Base-by-base conservation (phyloP, 64 coral and sea anemone species). In the Montipora sp. region DNA sequence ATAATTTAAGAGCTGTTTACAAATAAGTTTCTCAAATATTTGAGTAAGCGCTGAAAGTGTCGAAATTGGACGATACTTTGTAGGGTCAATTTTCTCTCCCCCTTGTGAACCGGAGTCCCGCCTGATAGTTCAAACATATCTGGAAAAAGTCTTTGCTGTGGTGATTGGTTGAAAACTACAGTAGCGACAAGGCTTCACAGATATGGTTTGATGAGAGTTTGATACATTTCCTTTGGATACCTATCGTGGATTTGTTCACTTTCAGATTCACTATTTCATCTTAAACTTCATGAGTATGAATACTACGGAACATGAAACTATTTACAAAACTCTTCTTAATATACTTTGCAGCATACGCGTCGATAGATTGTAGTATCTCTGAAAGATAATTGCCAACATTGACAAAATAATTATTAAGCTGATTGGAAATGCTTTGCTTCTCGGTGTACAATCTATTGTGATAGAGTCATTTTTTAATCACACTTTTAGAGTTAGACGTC, bases 281-380 rank as follows among this genome's bases (percentile, higher is more conserved):
- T 10, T 19, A 11, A 9, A 91, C 78, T 91, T 91, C 89, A 23
- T 51, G 5, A 8, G 9, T 9, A 63, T 0, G 46, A 24, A 85
- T 92, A 20, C 44, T 77, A 16, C 91, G 83, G 80, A 87, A 88
- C 75, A 80, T 93, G n/a, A 93, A 93, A 19, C 83, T 80, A 67
- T 79, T 77, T 5, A 59, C 16, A 1, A 66, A 87, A 18, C 2
- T 60, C 9, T 80, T 0, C 21, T 80, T 93, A 5, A 94, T 90
- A 50, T 71, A 90, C 0, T 45, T 71, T 6, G 18, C 2, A 51
- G 93, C 70, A 44, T 89, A 77, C n/a, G 48, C 44, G 5, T 88
- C 11, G 5, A 47, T 93, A 2, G 10, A 49, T 43, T 83, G 83
- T 7, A 93, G 24, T n/a, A 79, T 1, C 7, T 88, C 53, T 1